These are phyloP conservation scores for Herminia tarsipennalis DNA, from an alignment of 2,888 invertebrate species.

Conservation along the genomic window DNA sequence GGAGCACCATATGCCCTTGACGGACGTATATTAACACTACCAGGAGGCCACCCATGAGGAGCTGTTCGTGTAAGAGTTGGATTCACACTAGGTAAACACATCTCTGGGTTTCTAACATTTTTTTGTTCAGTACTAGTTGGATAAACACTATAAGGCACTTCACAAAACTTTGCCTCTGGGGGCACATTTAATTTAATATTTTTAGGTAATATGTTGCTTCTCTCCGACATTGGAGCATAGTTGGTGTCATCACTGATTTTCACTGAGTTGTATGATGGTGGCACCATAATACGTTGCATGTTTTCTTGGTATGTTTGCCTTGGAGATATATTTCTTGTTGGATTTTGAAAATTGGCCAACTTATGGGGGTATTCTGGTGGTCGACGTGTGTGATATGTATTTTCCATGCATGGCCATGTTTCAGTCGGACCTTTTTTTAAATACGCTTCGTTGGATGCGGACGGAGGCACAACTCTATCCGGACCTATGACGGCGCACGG, in stretches of 20 bases:
- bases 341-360: conserved; percentile 63
- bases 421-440: conserved; percentile 65
- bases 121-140: conserved; percentile 70
- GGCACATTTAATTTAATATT: conserved; percentile 67
- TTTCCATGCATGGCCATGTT: conserved; percentile 67
- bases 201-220: conserved; percentile 55
- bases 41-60: conserved; percentile 65
- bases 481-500: conserved; percentile 84
- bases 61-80: conserved; percentile 53
- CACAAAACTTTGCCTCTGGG: conserved; percentile 75
- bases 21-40: conserved; percentile 61
- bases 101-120: conserved; percentile 66
- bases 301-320: conserved; percentile 84
- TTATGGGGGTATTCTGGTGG: conserved; percentile 74
- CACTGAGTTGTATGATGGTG: conserved; percentile 66
- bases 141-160: conserved; percentile 80
- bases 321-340: conserved; percentile 80
- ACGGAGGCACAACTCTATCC: conserved; percentile 72
- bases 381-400: conserved; percentile 54
- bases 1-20: conserved; percentile 65
- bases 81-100: conserved; percentile 67
- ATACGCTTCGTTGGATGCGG: conserved; percentile 58
- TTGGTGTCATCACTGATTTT: conserved; percentile 68
- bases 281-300: conserved; percentile 80
- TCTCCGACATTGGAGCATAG: conserved; percentile 52